These are phyloP conservation scores for Agonopterix arenella DNA, from an alignment of 2,888 invertebrate species.

Conservation along the genomic window DNA sequence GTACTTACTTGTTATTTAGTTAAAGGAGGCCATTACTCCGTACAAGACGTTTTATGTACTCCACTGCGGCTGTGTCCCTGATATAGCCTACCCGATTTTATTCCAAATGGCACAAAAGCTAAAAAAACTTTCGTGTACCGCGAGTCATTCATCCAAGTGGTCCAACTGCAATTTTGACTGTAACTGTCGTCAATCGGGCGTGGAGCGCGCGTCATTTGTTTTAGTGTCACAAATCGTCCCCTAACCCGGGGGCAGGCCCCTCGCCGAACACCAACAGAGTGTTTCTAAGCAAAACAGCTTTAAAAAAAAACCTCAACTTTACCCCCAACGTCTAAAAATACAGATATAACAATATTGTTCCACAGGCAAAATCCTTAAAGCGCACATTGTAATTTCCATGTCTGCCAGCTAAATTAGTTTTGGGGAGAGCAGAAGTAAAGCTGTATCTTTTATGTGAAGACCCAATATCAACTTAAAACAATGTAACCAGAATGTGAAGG, in stretches of 20 bases:
- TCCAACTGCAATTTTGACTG: constrained; percentile 13
- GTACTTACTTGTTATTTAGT: too few relatives aligned
- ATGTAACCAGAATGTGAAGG: constrained; percentile 57
- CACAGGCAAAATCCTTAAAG: constrained; percentile 14
- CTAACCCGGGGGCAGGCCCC: constrained; percentile 29
- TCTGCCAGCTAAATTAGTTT: constrained; percentile 47
- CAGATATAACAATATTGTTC: constrained; percentile 21
- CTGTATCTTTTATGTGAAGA: constrained; percentile 51
- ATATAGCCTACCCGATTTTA: too few relatives aligned
- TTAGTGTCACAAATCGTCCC: constrained; percentile 53
- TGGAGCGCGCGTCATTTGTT: constrained; percentile 55
- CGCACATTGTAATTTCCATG: constrained; percentile 45
- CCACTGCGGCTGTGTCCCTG: too few relatives aligned
- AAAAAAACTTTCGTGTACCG: too few relatives aligned
- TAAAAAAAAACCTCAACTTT: constrained; percentile 1
- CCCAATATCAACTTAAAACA: constrained; percentile 59
- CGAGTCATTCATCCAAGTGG: too few relatives aligned
- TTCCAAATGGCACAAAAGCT: too few relatives aligned
- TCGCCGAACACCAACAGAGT: constrained; percentile 52
- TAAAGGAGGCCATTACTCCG: too few relatives aligned
- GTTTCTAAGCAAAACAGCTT: constrained; percentile 45
- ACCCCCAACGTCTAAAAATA: neutral
- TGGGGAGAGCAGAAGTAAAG: constrained; percentile 30
- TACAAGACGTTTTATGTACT: too few relatives aligned
- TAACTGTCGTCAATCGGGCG: constrained; percentile 43